phyloP scores from a whole-genome alignment of 2,888 invertebrate species.

The Scaeva pyrastri region DNA sequence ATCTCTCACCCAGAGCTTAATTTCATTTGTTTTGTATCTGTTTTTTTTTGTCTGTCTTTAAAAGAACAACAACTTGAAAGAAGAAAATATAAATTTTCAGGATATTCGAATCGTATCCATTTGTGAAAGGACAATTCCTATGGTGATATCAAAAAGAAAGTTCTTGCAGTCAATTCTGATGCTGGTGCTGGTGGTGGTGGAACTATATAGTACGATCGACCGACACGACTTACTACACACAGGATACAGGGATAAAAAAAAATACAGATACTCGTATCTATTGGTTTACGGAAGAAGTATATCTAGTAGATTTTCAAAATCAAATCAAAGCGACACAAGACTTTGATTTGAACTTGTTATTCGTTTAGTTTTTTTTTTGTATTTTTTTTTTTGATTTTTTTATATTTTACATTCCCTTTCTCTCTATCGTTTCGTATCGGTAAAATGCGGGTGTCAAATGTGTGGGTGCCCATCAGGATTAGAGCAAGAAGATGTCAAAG shows the following conservation, averaged over 20 bases:
- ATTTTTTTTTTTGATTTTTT: no score
- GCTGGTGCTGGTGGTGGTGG: constrained; percentile 34
- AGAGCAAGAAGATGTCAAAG: constrained; percentile 6
- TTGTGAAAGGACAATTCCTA: constrained; percentile 55
- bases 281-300: constrained; percentile 25
- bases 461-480: constrained; percentile 56
- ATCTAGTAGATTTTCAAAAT: constrained; percentile 57
- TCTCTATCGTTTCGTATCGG: neutral
- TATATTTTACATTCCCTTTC: no score
- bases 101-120: constrained; percentile 16
- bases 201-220: no score
- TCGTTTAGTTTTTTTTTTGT: constrained; percentile 21
- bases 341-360: constrained; percentile 60
- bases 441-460: constrained; percentile 70
- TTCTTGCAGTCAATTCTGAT: constrained; percentile 65
- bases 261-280: no score
- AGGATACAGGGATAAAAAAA: neutral
- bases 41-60: constrained; percentile 19
- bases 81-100: constrained; percentile 64
- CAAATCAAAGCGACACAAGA: constrained; percentile 63
- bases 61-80: constrained; percentile 33
- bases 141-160: constrained; percentile 66
- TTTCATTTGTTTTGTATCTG: constrained; percentile 71
- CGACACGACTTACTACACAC: no score
- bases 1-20: constrained; percentile 57